These are phyloP conservation scores for Lasioglossum villosulum DNA, from an alignment of 2,888 invertebrate species.

Conservation along the genomic window DNA sequence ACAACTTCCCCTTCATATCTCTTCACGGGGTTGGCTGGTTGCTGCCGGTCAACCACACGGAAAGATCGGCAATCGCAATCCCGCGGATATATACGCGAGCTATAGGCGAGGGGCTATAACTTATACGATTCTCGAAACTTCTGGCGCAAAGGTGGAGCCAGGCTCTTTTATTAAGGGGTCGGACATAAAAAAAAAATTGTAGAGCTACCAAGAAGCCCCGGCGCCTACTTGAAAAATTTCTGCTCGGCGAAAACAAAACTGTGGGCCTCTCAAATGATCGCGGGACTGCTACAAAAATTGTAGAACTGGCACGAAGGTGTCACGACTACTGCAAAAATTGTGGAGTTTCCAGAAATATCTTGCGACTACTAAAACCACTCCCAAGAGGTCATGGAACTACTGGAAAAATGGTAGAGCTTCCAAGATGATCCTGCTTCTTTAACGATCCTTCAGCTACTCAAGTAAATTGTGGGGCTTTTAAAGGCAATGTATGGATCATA, in stretches of 20 bases:
- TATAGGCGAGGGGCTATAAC: not conserved
- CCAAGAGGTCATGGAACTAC: no score
- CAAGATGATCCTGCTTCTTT: not conserved
- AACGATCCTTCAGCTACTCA: not conserved
- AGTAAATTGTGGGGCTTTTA: not conserved
- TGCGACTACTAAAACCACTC: not conserved
- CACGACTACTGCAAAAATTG: not conserved
- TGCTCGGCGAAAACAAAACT: no score
- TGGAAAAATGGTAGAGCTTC: not conserved
- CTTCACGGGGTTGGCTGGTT: not conserved
- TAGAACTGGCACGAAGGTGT: no score
- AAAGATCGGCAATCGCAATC: not conserved
- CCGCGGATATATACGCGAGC: not conserved
- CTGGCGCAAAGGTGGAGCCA: not conserved
- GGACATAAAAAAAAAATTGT: not conserved
- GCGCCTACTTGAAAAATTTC: not conserved
- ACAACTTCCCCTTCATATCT: conserved; percentile 1
- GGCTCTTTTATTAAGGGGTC: not conserved
- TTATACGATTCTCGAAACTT: not conserved
- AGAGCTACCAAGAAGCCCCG: not conserved
- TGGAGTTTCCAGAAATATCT: not conserved
- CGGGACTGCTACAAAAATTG: fast-evolving
- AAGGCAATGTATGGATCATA: not conserved
- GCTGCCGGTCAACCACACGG: not conserved
- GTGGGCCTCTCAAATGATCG: no score